Evolutionary conservation across 2,113 vertebrate species (phyloP).

Genomic region (Xenopus laevis): DNA sequence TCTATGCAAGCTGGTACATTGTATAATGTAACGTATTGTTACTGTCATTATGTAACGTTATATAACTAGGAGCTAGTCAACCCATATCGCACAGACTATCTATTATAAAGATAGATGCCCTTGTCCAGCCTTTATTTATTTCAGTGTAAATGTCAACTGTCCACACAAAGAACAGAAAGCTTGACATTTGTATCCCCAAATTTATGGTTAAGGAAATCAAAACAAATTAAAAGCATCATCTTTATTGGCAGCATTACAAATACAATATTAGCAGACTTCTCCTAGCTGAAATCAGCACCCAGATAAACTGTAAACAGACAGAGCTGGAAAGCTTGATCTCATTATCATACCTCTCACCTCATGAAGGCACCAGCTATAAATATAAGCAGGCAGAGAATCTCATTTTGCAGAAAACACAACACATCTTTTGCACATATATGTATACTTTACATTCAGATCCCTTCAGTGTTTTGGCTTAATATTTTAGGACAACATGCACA

Average conservation of each 20-base stretch:
- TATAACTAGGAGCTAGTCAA: no score
- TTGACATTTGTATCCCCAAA: no score
- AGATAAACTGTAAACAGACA: conserved; percentile 4
- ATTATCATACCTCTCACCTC: not conserved
- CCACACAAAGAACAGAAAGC: no score
- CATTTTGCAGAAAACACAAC: not conserved
- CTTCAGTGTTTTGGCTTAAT: not conserved
- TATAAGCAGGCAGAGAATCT: conserved; percentile 15
- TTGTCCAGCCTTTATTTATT: no score
- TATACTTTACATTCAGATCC: not conserved
- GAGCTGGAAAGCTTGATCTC: not conserved
- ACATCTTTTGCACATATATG: not conserved
- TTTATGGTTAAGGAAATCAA: no score
- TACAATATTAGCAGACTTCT: conserved; percentile 8
- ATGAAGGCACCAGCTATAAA: conserved; percentile 19
- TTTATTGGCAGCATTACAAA: conserved; percentile 35
- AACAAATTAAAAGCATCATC: conserved; percentile 1
- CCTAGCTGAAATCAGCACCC: not conserved
- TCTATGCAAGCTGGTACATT: no score
- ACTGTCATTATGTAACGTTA: no score
- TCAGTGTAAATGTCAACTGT: no score
- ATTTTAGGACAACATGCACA: conserved; percentile 14
- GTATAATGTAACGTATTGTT: no score
- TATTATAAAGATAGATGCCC: no score
- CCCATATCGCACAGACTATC: no score